Base-by-base conservation (phyloP, 1,140 invertebrate species). In the Drosophila pectinifera region DNA sequence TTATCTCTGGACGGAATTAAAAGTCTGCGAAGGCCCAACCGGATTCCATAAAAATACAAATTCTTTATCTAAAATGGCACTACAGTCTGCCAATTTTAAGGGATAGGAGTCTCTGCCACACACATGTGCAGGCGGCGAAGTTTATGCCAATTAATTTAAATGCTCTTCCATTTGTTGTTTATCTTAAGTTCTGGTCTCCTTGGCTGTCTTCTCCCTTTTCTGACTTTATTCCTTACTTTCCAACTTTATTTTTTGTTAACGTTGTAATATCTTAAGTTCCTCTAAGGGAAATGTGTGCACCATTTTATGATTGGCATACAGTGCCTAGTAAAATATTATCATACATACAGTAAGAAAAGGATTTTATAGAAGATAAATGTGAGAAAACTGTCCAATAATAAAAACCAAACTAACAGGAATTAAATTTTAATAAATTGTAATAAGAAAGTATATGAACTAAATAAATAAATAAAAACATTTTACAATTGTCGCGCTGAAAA, bases 101-200 rank as follows among this genome's bases (percentile, higher is more conserved):
- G 22, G n/a, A 45, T 41, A 16, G 31, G 22, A 62, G 59, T 62
- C 31, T 41, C 5, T 10, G 14, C 28, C 26, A 22, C 53, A 28
- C 53, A 46, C 51, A 75, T 76, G 54, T 73, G 69, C 36, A 45
- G 55, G 43, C 45, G 58, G 72, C 34, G 24, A 61, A 61, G 58
- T 45, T 51, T 58, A 64, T 48, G 54, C 61, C 76, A 84, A 84
- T 84, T 84, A 84, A 84, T 84, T 84, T 76, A 61, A 78, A 68
- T 82, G 79, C 68, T 68, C 39, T 51, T 63, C 57, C 53, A 79
- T 73, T 76, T 77, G 49, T 58, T 70, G 65, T 80, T 77, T 84
- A 63, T 72, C 72, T 73, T 68, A 73, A 84, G 80, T 84, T 80
- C 68, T n/a, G 51, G 45, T 62, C 36, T 16, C 22, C 46, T 41